A percentile compares a stretch with the other conserved stretches of the same genome.
Evolutionary conservation across 2,113 vertebrate species (phyloP).

Genomic region (Gallinago paraguaiae): DNA sequence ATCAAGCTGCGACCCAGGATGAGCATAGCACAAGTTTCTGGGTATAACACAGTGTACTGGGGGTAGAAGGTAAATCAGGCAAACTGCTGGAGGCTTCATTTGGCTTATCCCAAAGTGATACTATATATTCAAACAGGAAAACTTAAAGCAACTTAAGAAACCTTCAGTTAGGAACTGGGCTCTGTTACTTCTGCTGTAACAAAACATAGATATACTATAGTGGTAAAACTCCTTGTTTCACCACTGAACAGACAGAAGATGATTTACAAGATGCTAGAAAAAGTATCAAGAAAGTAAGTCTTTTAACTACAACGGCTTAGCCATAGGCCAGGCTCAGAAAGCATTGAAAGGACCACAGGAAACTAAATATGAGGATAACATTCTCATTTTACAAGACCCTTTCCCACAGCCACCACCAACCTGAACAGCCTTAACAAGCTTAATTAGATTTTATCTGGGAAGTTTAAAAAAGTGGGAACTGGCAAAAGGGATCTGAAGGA

Average conservation of each 20-base stretch:
- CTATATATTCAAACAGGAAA: background rate
- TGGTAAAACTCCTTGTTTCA: background rate
- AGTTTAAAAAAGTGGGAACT: background rate
- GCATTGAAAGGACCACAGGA: background rate
- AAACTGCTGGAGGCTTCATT: background rate
- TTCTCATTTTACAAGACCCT: background rate
- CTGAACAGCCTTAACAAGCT: background rate
- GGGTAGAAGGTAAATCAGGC: background rate
- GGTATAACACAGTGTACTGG: background rate
- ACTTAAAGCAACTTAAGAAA: background rate
- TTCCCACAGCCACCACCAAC: background rate
- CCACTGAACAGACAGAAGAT: background rate
- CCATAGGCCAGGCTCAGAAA: background rate
- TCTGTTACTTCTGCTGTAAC: background rate
- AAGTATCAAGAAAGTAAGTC: background rate
- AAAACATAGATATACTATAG: background rate
- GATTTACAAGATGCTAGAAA: background rate
- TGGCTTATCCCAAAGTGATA: background rate
- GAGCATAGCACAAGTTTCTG: background rate
- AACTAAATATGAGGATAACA: background rate
- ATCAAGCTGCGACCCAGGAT: background rate
- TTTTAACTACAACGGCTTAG: background rate
- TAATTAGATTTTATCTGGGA: background rate
- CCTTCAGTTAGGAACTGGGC: background rate
- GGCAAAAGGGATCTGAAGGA: background rate